Conservation (phyloP, 2,888 invertebrate genomes). For the Tachina lurida region DNA sequence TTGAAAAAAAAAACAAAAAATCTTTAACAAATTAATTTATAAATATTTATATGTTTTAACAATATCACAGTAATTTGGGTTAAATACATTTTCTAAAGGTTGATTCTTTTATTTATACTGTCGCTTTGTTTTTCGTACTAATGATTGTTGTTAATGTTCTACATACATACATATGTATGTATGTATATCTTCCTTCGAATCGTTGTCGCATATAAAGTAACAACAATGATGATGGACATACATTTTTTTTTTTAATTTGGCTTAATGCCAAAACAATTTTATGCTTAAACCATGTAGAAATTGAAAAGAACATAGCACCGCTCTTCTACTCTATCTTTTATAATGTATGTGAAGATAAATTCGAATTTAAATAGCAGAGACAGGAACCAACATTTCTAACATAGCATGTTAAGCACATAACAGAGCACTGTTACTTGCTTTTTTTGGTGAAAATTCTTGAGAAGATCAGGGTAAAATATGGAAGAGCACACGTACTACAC, state of each 20-base stretch:
- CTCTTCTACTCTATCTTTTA: slow-evolving; percentile 1
- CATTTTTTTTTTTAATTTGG: slow-evolving; percentile 52
- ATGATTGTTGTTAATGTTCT: slow-evolving; percentile 42
- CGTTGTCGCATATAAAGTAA: slow-evolving; percentile 57
- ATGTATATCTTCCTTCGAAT: slow-evolving; percentile 58
- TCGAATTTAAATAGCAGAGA: no score
- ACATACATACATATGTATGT: no score
- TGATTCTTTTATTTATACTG: slow-evolving; percentile 6
- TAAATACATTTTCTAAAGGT: slow-evolving; percentile 59
- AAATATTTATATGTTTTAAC: not conserved
- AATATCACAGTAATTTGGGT: slow-evolving; percentile 57
- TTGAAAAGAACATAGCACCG: slow-evolving; percentile 49
- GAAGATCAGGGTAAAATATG: no score
- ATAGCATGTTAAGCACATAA: no score
- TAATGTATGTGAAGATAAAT: no score
- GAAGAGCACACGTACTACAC: no score
- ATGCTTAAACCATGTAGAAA: slow-evolving; percentile 64
- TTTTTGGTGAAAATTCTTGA: no score
- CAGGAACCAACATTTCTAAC: no score
- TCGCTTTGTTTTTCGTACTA: not conserved
- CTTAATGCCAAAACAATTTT: slow-evolving; percentile 66
- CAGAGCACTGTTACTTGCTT: no score
- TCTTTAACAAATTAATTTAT: not conserved
- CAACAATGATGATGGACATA: slow-evolving; percentile 13
- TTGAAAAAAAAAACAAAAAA: not conserved